phyloP scores from a whole-genome alignment of 2,888 invertebrate genomes.

The Antitype chi region DNA sequence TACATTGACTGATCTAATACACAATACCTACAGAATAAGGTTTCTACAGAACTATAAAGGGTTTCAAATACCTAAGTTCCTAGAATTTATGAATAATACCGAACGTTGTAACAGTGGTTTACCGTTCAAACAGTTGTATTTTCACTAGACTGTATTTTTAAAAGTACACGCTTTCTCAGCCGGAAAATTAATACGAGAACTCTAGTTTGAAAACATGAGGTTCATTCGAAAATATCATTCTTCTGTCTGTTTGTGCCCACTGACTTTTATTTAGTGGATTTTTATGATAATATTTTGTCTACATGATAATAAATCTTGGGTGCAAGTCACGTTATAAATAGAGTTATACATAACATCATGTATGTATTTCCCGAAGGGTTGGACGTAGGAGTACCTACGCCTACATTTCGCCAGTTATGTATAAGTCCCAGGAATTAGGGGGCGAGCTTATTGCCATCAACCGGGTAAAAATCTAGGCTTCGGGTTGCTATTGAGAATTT shows the following conservation, averaged over 20 bases:
- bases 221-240: constrained; percentile 30
- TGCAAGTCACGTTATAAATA: neutral
- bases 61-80: neutral
- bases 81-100: neutral
- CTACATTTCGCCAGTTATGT: too few relatives aligned
- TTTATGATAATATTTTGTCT: neutral
- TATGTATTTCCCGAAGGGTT: too few relatives aligned
- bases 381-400: too few relatives aligned
- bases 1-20: too few relatives aligned
- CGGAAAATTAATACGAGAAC: constrained; percentile 36
- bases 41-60: neutral
- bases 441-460: too few relatives aligned
- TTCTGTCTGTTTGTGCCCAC: neutral
- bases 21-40: too few relatives aligned
- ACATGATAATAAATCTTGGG: neutral
- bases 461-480: too few relatives aligned
- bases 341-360: too few relatives aligned
- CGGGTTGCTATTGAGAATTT: too few relatives aligned
- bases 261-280: neutral
- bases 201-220: constrained; percentile 30
- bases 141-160: constrained; percentile 21
- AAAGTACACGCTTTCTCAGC: constrained; percentile 21
- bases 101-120: neutral
- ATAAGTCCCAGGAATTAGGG: too few relatives aligned
- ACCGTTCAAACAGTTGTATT: constrained; percentile 6